phyloP scores from a whole-genome alignment of 1,140 invertebrate species.

The Drosophila neocordata region DNA sequence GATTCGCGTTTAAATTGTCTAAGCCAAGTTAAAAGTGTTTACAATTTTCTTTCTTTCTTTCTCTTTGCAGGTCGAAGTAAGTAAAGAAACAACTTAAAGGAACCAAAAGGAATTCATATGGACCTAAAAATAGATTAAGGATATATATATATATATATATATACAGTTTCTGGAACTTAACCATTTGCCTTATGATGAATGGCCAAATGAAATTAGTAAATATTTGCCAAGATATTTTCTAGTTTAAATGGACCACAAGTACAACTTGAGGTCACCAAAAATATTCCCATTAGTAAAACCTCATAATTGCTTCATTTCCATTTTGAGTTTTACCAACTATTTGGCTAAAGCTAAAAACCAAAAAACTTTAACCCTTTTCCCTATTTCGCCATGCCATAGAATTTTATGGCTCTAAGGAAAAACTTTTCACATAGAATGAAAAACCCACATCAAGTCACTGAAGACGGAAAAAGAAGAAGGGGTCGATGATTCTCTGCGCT shows the following conservation, averaged over 20 bases:
- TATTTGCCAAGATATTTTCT: conserved; percentile 43
- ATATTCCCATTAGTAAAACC: conserved; percentile 75
- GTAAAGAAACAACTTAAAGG: conserved; percentile 37
- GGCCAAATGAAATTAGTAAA: conserved; percentile 62
- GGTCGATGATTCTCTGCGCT: conserved; percentile 57
- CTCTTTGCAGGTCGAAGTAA: conserved; percentile 82
- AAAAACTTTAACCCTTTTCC: neutral
- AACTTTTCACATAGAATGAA: neutral
- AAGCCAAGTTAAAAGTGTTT: conserved; percentile 34
- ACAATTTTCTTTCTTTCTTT: conserved; percentile 31
- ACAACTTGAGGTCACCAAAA: conserved; percentile 60
- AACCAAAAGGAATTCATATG: neutral
- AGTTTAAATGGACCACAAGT: conserved; percentile 15
- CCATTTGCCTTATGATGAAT: conserved; percentile 57
- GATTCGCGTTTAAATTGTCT: conserved; percentile 69
- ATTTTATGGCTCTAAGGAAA: conserved; percentile 35
- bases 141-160: too few relatives aligned
- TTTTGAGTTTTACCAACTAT: conserved; percentile 58
- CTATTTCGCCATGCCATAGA: neutral
- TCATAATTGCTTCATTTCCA: conserved; percentile 77
- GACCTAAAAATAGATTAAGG: neutral
- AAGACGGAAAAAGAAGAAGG: neutral
- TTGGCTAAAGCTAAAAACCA: conserved; percentile 48
- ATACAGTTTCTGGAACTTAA: neutral
- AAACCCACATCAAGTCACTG: conserved; percentile 46